These are phyloP conservation scores for Oscheius onirici DNA, from an alignment of 2,888 invertebrate species.

Conservation along the genomic window DNA sequence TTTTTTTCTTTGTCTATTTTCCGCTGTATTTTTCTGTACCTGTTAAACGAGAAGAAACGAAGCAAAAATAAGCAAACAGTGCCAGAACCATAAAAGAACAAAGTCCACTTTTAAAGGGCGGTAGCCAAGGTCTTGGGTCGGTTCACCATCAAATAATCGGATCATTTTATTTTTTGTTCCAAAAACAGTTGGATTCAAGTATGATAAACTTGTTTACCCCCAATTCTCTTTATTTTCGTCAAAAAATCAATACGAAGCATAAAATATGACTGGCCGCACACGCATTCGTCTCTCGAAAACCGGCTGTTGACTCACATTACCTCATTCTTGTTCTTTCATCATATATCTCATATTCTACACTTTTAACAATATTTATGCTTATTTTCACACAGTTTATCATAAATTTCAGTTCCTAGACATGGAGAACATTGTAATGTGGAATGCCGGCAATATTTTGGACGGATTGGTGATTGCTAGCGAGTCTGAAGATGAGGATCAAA, in stretches of 20 bases:
- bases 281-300: background rate
- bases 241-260: background rate
- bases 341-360: background rate
- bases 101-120: conserved; percentile 5
- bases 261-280: background rate
- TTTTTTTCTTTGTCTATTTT: background rate
- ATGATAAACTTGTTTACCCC: no score
- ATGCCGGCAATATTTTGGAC: conserved; percentile 25
- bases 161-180: background rate
- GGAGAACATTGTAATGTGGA: conserved; percentile 24
- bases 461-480: conserved; percentile 19
- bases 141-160: background rate
- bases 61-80: background rate
- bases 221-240: background rate
- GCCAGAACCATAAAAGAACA: background rate
- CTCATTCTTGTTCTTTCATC: no score
- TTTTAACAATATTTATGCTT: background rate
- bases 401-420: no score
- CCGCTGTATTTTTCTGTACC: background rate
- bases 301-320: no score
- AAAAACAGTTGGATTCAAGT: background rate
- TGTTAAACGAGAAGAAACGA: no score
- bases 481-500: background rate
- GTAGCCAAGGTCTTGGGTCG: background rate
- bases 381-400: background rate